Evolutionary conservation across 2,888 invertebrate species (phyloP), one percentile per base, ranked within the genome.

Genomic region (Philopedon plagiatum): DNA sequence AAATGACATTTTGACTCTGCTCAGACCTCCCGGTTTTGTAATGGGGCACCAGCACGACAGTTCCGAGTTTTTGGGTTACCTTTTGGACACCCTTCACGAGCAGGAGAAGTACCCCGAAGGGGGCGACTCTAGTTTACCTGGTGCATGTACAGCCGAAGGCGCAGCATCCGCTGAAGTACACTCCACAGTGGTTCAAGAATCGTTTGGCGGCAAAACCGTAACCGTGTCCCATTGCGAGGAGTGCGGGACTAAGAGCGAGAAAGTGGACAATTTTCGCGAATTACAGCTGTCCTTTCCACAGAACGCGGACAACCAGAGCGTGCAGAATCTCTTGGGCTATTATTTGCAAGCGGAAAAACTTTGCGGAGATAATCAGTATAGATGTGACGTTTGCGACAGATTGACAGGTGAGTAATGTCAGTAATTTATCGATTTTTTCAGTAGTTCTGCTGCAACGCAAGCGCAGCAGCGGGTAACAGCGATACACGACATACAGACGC

Each of bases 11-110:
- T 87, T 93, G 75, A 87, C 88, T 51, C 89, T 90, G 0, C 91
- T 94, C 0, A 89, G 92, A 76, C 95, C 96, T 5, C 90, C 93
- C 0, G 93, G 93, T 80, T 96, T 96, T 83, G 88, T 90, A 32
- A 88, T 88, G 5, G 92, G 94, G 13, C 89, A 92, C 75, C 96
- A 96, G 80, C 96, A 96, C 80, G 96, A 96, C 80, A 95, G 95
- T 84, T 94, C 94, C 0, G 96, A 96, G 85, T 95, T 94, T 85
- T 86, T 95, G 65, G 92, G 93, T 85, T 93, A 87, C 85, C 81
- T 93, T 8, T 86, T 93, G 78, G 92, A 93, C 82, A 86, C 91
- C 66, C 83, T 96, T 65, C 92, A 94, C 75, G 94, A 94, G 74
- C 93, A 94, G 79, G 92, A 92, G 79, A 87, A 86, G 69, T 78